Base-by-base conservation (phyloP, 2,113 vertebrate genomes). In the Bombycilla garrulus region DNA sequence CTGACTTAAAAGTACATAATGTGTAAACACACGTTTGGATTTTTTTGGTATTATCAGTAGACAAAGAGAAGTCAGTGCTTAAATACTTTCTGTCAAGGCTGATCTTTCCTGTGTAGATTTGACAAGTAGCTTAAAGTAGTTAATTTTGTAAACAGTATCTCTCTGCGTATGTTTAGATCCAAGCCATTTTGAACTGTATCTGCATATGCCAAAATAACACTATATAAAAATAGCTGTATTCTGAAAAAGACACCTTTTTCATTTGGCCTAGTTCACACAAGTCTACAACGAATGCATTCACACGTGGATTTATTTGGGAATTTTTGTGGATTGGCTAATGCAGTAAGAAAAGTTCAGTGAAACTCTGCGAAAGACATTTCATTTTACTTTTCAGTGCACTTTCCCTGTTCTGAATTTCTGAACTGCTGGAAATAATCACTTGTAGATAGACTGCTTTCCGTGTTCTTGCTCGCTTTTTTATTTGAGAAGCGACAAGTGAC, bases 1-100 rank as follows among this genome's bases (percentile, higher is more conserved):
- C 73, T 79, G 84, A 67, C 81, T 83, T 92, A 71, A 86, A 93
- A 87, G 57, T 93, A 81, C 61, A 31, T 84, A 91, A 89, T 79
- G 50, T 81, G 15, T 91, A 91, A 96, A 91, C 83, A 89, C 35
- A 65, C 6, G 0, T 87, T 95, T 88, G 45, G 60, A 45, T 90
- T 87, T 64, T 80, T 91, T 76, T 86, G 22, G 23, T 81, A 24
- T 91, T 91, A 79, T 56, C n/a, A 31, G 47, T 67, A 74, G 53
- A 72, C 76, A 90, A 54, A 85, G 73, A 69, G 12, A 93, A 96
- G 57, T 74, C 51, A 60, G 6, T 64, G 23, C 36, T 81, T 79
- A 64, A 92, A 65, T 92, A 65, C 38, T 91, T 88, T 73, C 28
- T 95, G 44, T 74, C 73, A 86, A 71, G 77, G 22, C 53, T 66